Conservation (phyloP, 23 tunicate genomes). For the Halocynthia aurantium region DNA sequence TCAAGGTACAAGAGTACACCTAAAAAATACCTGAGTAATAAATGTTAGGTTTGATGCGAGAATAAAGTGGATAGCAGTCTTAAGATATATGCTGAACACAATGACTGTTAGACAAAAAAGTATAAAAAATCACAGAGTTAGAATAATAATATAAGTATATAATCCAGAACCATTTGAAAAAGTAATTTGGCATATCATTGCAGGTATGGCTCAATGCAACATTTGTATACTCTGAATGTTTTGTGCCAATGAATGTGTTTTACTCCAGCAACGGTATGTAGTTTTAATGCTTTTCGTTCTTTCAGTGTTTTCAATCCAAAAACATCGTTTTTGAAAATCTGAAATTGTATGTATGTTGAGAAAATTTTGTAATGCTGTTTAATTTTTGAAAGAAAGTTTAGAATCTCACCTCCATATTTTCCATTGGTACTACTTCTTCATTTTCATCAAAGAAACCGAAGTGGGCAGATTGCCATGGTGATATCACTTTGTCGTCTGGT, state of each 20-base stretch:
- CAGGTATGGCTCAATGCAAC: slow-evolving; percentile 73
- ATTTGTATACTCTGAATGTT: slow-evolving; percentile 40
- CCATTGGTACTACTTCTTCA: slow-evolving; percentile 52
- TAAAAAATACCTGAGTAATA: no score
- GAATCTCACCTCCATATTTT: slow-evolving; percentile 36
- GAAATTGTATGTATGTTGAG: neutral
- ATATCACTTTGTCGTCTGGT: slow-evolving; percentile 89
- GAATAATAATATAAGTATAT: no score
- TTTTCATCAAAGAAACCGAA: slow-evolving; percentile 47
- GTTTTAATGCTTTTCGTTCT: slow-evolving; percentile 18
- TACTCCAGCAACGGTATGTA: slow-evolving; percentile 43
- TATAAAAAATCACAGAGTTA: no score
- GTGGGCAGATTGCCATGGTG: slow-evolving; percentile 95
- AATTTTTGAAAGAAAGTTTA: neutral
- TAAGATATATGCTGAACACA: no score
- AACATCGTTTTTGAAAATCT: slow-evolving; percentile 60
- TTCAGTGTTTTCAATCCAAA: slow-evolving; percentile 73
- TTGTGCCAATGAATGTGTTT: slow-evolving; percentile 57
- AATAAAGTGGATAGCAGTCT: no score
- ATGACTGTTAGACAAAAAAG: no score
- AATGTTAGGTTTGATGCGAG: no score
- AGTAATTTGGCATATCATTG: no score
- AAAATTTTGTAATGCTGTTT: neutral
- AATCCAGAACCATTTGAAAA: no score
- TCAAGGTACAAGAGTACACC: no score